Conservation (phyloP, 2,113 vertebrate genomes). For the Tapirus terrestris region DNA sequence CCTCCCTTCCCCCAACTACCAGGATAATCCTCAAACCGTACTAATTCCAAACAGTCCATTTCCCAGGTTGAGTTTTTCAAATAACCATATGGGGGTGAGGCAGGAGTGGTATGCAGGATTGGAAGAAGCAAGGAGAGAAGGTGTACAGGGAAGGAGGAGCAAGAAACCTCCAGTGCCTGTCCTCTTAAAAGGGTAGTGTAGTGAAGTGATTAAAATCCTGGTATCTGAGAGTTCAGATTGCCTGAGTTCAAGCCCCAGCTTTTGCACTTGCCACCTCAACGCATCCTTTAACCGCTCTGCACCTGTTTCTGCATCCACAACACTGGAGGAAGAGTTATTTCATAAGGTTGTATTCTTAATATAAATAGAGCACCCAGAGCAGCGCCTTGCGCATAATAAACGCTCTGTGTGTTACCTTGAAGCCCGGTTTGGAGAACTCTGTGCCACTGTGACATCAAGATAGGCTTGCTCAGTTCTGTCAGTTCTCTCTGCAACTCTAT, state of each 20-base stretch:
- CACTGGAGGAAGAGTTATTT: not conserved
- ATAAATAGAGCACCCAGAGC: not conserved
- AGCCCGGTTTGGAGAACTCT: not conserved
- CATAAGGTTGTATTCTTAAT: not conserved
- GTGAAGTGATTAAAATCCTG: not conserved
- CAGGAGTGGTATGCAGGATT: not conserved
- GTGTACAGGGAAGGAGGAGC: not conserved
- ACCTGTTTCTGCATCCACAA: not conserved
- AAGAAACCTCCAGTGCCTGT: too few species aligned
- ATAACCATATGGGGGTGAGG: not conserved
- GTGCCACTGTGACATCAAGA: not conserved
- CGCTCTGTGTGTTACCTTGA: not conserved
- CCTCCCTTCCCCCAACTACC: not conserved
- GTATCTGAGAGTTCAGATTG: not conserved
- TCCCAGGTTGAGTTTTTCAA: not conserved
- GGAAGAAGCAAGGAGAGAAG: not conserved
- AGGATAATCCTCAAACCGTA: not conserved
- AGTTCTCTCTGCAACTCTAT: not conserved
- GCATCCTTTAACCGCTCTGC: not conserved
- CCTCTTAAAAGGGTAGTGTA: not conserved
- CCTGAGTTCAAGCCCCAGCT: not conserved
- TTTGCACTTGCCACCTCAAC: not conserved
- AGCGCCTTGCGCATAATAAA: not conserved
- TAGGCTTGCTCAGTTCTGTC: not conserved
- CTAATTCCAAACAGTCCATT: not conserved